Evolutionary conservation across 2,888 invertebrate genomes (phyloP).

Genomic region (Plebejus argus): DNA sequence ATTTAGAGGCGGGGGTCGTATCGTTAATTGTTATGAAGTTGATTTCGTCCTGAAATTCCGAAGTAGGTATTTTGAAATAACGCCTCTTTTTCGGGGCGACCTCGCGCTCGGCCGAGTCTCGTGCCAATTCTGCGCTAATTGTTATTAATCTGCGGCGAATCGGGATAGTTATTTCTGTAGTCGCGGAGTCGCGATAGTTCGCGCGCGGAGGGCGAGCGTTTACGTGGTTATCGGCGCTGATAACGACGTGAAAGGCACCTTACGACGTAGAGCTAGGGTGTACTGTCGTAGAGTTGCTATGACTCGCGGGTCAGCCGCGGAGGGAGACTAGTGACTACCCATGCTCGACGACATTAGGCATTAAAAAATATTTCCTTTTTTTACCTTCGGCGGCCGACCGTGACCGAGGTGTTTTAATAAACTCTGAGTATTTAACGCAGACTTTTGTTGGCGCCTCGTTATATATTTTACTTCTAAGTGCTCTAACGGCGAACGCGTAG

Average conservation of each 20-base stretch:
- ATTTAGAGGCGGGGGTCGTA: slow-evolving; percentile 81
- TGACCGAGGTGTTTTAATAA: background rate
- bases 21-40: slow-evolving; percentile 82
- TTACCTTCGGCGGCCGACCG: background rate
- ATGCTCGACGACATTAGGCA: slow-evolving; percentile 31
- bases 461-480: slow-evolving; percentile 27
- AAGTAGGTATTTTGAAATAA: slow-evolving; percentile 80
- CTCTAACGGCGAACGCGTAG: slow-evolving; percentile 21
- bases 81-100: slow-evolving; percentile 68
- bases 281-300: slow-evolving; percentile 48
- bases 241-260: slow-evolving; percentile 63
- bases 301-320: slow-evolving; percentile 58
- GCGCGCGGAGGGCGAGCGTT: slow-evolving; percentile 41
- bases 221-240: slow-evolving; percentile 67
- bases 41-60: slow-evolving; percentile 81
- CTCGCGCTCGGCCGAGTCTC: slow-evolving; percentile 42
- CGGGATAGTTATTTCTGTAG: slow-evolving; percentile 43
- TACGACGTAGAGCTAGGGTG: slow-evolving; percentile 51
- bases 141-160: slow-evolving; percentile 42
- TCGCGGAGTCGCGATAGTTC: slow-evolving; percentile 30
- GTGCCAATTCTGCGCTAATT: slow-evolving; percentile 45
- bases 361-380: slow-evolving; percentile 32
- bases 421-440: background rate
- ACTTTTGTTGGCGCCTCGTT: slow-evolving; percentile 19
- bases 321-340: slow-evolving; percentile 40